Conservation (phyloP, 2,888 invertebrate species). For the Atherix ibis region DNA sequence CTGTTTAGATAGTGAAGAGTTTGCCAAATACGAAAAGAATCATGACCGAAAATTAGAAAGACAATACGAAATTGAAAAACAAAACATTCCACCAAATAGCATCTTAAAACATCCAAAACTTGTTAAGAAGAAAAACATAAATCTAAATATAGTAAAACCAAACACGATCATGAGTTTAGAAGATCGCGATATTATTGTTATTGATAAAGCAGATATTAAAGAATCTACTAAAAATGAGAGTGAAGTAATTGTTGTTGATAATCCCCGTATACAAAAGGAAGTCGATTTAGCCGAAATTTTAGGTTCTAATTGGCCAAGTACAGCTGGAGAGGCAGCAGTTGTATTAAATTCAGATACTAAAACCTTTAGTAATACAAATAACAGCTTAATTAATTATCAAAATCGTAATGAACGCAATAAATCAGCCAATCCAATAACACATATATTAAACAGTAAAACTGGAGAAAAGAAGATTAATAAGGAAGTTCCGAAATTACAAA, state of each 20-base stretch:
- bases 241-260: constrained; percentile 22
- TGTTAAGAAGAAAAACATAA: constrained; percentile 7
- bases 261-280: constrained; percentile 18
- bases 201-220: constrained; percentile 23
- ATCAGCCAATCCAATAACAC: constrained; percentile 42
- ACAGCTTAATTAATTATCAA: constrained; percentile 14
- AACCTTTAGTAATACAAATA: constrained; percentile 14
- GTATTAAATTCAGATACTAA: constrained; percentile 20
- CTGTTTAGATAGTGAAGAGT: constrained; percentile 16
- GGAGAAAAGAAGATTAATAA: constrained; percentile 10
- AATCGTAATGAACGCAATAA: constrained; percentile 35
- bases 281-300: constrained; percentile 26
- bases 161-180: constrained; percentile 18
- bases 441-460: constrained; percentile 28
- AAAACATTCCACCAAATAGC: constrained; percentile 11
- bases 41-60: constrained; percentile 17
- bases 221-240: constrained; percentile 22
- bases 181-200: constrained; percentile 24
- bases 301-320: constrained; percentile 26
- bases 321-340: constrained; percentile 24
- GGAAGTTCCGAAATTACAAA: constrained; percentile 5
- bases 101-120: constrained; percentile 17
- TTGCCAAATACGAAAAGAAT: constrained; percentile 17
- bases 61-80: constrained; percentile 4
- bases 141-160: constrained; percentile 13